These are phyloP conservation scores for Cettia cetti DNA, from an alignment of 2,113 vertebrate species.

Conservation along the genomic window DNA sequence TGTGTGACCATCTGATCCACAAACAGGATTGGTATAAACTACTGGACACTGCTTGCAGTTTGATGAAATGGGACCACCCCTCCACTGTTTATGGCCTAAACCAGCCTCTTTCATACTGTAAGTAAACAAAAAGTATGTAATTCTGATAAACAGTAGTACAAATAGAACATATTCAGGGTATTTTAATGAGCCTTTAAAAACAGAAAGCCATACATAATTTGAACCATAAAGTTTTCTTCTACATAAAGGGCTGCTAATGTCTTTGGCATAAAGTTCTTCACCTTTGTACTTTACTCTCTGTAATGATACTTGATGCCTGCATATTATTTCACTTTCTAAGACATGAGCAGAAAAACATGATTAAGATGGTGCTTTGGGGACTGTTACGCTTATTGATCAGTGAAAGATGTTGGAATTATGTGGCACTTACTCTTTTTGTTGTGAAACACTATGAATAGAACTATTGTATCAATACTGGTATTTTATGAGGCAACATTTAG, in stretches of 20 bases:
- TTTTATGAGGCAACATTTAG: neutral
- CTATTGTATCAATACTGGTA: neutral
- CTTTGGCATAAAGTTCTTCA: neutral
- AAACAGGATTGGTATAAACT: slow-evolving; percentile 84
- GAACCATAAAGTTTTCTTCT: neutral
- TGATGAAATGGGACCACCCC: slow-evolving; percentile 70
- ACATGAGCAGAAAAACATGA: neutral
- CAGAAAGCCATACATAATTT: neutral
- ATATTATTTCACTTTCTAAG: neutral
- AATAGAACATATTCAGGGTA: slow-evolving; percentile 33
- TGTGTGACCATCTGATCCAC: slow-evolving; percentile 90
- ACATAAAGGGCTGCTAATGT: neutral
- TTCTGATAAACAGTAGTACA: slow-evolving; percentile 34
- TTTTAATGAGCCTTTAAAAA: slow-evolving; percentile 38
- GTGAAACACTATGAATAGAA: neutral
- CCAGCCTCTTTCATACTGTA: slow-evolving; percentile 87
- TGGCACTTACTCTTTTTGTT: neutral
- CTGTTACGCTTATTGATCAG: neutral
- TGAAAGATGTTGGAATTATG: neutral
- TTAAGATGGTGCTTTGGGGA: neutral
- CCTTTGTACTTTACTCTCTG: neutral
- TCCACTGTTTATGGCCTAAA: slow-evolving; percentile 80
- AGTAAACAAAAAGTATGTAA: slow-evolving; percentile 60
- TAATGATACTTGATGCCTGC: neutral
- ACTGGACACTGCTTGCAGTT: slow-evolving; percentile 90